These are phyloP conservation scores for Opisthograptis luteolata DNA, from an alignment of 2,888 invertebrate species.

Conservation along the genomic window DNA sequence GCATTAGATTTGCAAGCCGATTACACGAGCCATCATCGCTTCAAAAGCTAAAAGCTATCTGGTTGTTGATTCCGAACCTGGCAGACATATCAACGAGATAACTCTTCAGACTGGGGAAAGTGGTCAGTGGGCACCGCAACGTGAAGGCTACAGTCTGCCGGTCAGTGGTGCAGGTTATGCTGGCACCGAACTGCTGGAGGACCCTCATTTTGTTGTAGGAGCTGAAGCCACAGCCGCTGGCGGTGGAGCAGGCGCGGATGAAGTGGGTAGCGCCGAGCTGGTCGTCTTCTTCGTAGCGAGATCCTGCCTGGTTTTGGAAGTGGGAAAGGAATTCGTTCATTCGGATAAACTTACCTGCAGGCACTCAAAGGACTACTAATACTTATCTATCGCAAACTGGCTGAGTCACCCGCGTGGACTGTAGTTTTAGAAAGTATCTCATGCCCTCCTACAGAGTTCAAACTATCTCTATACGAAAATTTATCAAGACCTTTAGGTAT, in stretches of 20 bases:
- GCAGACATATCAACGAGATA: constrained; percentile 63
- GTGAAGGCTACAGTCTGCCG: constrained; percentile 92
- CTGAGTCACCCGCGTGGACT: no score
- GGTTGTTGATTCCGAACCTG: constrained; percentile 45
- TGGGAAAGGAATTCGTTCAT: neutral
- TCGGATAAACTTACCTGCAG: no score
- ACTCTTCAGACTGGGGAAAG: constrained; percentile 55
- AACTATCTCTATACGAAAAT: no score
- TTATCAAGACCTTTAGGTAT: no score
- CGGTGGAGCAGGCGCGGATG: constrained; percentile 89
- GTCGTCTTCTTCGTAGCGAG: constrained; percentile 91
- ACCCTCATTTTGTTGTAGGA: constrained; percentile 88
- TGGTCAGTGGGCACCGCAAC: constrained; percentile 67
- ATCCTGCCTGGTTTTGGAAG: constrained; percentile 87
- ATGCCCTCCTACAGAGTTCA: no score
- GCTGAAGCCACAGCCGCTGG: constrained; percentile 86
- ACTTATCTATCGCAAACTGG: no score
- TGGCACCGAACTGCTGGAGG: constrained; percentile 91
- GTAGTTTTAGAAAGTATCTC: no score
- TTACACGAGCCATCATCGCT: no score
- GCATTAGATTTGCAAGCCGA: no score
- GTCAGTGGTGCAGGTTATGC: constrained; percentile 86
- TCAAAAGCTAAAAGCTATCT: neutral
- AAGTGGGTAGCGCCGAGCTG: constrained; percentile 91
- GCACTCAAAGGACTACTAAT: no score